Base-by-base conservation (phyloP, 2,113 vertebrate genomes). In the Microtus ochrogaster region DNA sequence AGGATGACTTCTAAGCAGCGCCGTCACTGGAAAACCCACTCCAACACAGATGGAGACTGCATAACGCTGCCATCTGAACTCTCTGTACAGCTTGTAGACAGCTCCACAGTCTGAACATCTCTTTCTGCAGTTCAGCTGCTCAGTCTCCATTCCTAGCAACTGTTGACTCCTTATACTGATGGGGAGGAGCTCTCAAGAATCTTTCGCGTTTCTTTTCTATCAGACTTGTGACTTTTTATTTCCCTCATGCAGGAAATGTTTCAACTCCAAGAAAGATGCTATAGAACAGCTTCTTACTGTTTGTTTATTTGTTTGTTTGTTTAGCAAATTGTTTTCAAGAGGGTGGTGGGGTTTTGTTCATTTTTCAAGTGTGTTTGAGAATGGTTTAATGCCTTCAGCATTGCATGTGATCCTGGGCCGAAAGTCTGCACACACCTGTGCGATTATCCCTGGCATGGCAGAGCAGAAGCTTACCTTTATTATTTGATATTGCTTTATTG, bases 321-420 rank as follows among this genome's bases (percentile, higher is more conserved):
- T 61, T 39, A 39, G 16, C 61, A 89, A 84, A 55, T 92, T 78
- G 26, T 58, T 77, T 68, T 5, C 13, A 76, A 0, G 68, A 92
- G 92, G 89, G 65, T 91, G 96, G 96, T 91, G 96, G 96, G 97
- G 98, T 36, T 68, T 68, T 28, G 98, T 97, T 98, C 13, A 0
- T 22, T 28, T 79, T 74, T 65, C 41, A 89, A 76, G 49, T 68
- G 11, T 11, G 28, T 24, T 76, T 26, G 74, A 12, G 21, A 61
- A 7, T 98, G 92, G 99, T 14, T 98, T 99, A 21, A 99, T 99
- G 98, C 99, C 99, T 47, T 99, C 98, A 2, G 99, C 99, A 0
- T 99, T 99, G 92, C 99, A 99, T 65, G 99, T 98, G 14, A 99
- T 99, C 98, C 99, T 99, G 98, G 99, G 99, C 99, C 99, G 99